phyloP scores from a whole-genome alignment of 2,888 invertebrate genomes.

The Muschampia plurimacula region DNA sequence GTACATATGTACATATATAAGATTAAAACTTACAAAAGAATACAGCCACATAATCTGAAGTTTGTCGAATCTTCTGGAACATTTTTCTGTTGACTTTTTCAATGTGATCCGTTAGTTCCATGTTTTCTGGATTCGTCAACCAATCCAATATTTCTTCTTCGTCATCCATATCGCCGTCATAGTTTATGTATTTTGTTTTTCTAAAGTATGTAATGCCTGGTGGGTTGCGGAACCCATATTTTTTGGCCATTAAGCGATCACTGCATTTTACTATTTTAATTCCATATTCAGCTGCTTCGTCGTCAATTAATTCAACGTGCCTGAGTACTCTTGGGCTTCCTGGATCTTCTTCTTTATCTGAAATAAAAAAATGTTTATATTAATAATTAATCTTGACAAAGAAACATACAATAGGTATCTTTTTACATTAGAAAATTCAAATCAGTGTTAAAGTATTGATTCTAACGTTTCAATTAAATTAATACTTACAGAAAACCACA shows the following conservation, averaged over 20 bases:
- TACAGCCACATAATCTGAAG: constrained; percentile 95
- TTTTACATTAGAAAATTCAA: not conserved
- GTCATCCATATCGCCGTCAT: constrained; percentile 96
- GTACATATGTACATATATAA: not conserved
- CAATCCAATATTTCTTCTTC: constrained; percentile 96
- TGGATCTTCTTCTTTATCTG: constrained; percentile 93
- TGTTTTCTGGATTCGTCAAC: constrained; percentile 96
- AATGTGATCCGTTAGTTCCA: constrained; percentile 97
- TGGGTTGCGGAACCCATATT: constrained; percentile 95
- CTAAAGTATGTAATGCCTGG: constrained; percentile 97
- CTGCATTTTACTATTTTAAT: constrained; percentile 95
- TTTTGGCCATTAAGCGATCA: constrained; percentile 96
- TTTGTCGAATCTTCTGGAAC: constrained; percentile 95
- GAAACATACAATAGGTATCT: not conserved
- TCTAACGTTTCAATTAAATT: not conserved
- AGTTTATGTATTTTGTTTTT: constrained; percentile 95
- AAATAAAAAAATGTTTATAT: constrained; percentile 13
- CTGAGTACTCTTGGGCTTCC: constrained; percentile 92
- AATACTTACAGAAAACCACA: constrained; percentile 95
- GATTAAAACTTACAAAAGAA: constrained; percentile 93
- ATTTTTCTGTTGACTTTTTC: constrained; percentile 96
- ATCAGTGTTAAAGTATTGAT: no score
- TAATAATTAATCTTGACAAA: not conserved
- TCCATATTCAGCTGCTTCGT: constrained; percentile 96
- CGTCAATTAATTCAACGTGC: constrained; percentile 95